Conservation (phyloP, 2,113 vertebrate species). For the Phycodurus eques region DNA sequence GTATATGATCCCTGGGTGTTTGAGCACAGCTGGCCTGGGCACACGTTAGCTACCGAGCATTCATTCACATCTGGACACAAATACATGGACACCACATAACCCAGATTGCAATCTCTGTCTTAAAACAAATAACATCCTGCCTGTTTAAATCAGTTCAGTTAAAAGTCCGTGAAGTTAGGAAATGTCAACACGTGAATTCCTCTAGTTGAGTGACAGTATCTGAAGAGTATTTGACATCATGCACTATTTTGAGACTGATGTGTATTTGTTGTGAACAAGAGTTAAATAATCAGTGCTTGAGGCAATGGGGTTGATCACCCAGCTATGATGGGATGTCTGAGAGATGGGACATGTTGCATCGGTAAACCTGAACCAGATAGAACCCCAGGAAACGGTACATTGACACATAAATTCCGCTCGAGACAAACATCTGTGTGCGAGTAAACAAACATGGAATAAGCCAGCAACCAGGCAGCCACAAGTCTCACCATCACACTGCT, state of each 20-base stretch:
- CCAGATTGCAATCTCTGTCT: conserved; percentile 51
- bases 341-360: neutral
- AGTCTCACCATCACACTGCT: conserved; percentile 65
- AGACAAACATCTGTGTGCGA: conserved; percentile 25
- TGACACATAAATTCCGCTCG: neutral
- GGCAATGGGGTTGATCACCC: conserved; percentile 35
- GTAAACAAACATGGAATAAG: conserved; percentile 18
- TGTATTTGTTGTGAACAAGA: conserved; percentile 47
- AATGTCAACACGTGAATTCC: conserved; percentile 49
- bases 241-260: conserved; percentile 46
- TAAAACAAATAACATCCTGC: conserved; percentile 44
- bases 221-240: conserved; percentile 42
- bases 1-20: conserved; percentile 76
- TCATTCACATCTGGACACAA: conserved; percentile 64
- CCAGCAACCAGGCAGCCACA: conserved; percentile 22
- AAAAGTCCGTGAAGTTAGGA: conserved; percentile 31
- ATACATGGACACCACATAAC: conserved; percentile 43
- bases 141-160: conserved; percentile 50
- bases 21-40: conserved; percentile 72
- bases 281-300: conserved; percentile 50
- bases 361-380: conserved; percentile 34
- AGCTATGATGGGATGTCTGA: conserved; percentile 69
- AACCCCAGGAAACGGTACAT: conserved; percentile 15
- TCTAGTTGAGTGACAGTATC: conserved; percentile 29
- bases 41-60: conserved; percentile 63